Evolutionary conservation across 2,888 invertebrate genomes (phyloP), one percentile per base, ranked within the genome.

Genomic region (Peribatodes rhomboidaria): DNA sequence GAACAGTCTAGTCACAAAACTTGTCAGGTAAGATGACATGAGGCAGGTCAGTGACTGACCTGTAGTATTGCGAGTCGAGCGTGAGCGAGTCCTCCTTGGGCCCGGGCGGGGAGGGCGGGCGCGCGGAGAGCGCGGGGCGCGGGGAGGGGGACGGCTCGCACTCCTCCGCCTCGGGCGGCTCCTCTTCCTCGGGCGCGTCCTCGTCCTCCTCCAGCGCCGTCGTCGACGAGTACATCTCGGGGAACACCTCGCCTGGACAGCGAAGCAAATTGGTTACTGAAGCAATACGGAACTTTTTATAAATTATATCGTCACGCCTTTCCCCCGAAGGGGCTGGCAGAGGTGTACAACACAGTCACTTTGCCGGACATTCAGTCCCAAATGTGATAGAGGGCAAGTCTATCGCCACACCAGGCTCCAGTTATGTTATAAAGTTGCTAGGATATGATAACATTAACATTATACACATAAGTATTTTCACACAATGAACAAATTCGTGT

Each of bases 11-110:
- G n/a, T n/a, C n/a, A n/a, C n/a, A n/a, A n/a, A 27, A 27, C 6
- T 6, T 4, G 27, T 6, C 27, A 4, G 27, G 6, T 37, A 2
- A n/a, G 14, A n/a, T 39, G 7, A 7, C n/a, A 7, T 39, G 1
- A n/a, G 1, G 8, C 4, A 16, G 6, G 42, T 4, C 2, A 0
- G 4, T 10, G 11, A 4, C 11, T 35, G 13, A 89, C 92, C 92
- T 92, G 75, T 92, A 92, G 71, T 92, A 92, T 61, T 92, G 92
- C 0, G 88, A 78, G 73, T 91, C 91, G 13, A 89, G 67, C 2
- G 87, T 84, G 22, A 89, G 75, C 0, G 87, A 82, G 68, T 87
- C 88, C 53, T 87, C 89, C 16, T 82, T 84, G 0, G 88, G 87
- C 14, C 82, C 71, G 1, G 85, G 81, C 16, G 78, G 84, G 1